Percentiles rank a stretch among this genome's conserved stretches.
These are phyloP conservation scores for Lycophotia porphyrea DNA, from an alignment of 2,888 invertebrate genomes.

Conservation along the genomic window DNA sequence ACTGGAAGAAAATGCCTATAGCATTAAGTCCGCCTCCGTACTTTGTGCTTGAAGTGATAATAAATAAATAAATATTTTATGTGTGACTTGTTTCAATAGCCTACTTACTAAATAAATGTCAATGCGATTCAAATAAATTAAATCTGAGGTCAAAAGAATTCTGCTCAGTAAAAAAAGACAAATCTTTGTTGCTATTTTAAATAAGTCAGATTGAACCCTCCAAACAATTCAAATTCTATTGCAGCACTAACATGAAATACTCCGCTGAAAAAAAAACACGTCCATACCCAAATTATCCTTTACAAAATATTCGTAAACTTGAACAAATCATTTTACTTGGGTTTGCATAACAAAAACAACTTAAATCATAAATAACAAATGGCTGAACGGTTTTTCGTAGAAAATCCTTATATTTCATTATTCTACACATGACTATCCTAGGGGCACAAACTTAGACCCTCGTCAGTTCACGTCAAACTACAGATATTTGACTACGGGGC, in stretches of 20 bases:
- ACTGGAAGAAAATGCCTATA: no score
- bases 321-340: constrained; percentile 34
- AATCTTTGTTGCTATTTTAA: neutral
- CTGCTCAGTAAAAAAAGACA: rapidly evolving
- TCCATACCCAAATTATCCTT: neutral
- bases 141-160: neutral
- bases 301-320: constrained; percentile 23
- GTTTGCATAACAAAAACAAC: constrained; percentile 40
- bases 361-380: constrained; percentile 54
- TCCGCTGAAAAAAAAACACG: neutral
- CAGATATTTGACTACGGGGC: constrained; percentile 48
- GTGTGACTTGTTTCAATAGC: neutral
- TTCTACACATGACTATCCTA: constrained; percentile 27
- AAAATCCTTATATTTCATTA: constrained; percentile 53
- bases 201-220: neutral
- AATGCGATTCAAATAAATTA: no score
- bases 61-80: no score
- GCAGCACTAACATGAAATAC: neutral
- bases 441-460: constrained; percentile 39
- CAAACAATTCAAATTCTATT: constrained; percentile 1
- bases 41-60: no score
- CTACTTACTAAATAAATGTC: neutral
- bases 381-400: constrained; percentile 19
- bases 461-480: constrained; percentile 54
- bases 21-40: no score